Percentiles rank a stretch among this genome's conserved stretches.
Evolutionary conservation across 2,113 vertebrate species (phyloP).

Genomic region (Pantherophis guttatus): DNA sequence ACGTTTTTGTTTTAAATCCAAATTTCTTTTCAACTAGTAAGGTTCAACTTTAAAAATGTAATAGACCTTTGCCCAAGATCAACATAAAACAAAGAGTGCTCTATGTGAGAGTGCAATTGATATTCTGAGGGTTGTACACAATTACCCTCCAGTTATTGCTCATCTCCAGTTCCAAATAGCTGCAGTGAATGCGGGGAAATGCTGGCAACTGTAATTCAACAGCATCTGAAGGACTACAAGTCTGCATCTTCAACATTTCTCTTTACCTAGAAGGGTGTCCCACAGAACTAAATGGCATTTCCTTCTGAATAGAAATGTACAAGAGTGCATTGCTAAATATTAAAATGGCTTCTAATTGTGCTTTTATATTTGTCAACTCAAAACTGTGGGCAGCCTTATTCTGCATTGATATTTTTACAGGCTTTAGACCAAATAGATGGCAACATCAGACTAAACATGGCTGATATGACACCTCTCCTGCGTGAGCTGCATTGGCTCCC

Average conservation of each 20-base stretch:
- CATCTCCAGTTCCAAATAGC: background rate
- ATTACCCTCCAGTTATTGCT: background rate
- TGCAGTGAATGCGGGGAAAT: background rate
- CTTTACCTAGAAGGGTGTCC: background rate
- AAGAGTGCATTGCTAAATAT: background rate
- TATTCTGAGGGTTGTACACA: background rate
- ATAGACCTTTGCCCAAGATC: background rate
- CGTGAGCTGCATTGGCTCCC: too few relatives aligned
- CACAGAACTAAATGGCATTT: background rate
- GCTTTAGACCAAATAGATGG: background rate
- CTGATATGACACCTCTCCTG: background rate
- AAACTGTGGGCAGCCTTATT: background rate
- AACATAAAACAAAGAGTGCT: background rate
- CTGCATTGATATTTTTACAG: background rate
- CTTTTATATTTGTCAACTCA: background rate
- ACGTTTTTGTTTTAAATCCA: background rate
- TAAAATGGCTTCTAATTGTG: background rate
- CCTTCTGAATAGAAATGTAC: background rate
- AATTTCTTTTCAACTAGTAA: background rate
- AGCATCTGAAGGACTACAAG: background rate
- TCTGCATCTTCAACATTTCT: background rate
- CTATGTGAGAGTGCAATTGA: background rate
- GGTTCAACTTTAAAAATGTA: background rate
- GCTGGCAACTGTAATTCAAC: background rate
- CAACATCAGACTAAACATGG: background rate